Percentiles rank a stretch among this genome's conserved stretches.
phyloP scores from a whole-genome alignment of 92 coral and sea anemone genomes.

The Palythoa grandis region DNA sequence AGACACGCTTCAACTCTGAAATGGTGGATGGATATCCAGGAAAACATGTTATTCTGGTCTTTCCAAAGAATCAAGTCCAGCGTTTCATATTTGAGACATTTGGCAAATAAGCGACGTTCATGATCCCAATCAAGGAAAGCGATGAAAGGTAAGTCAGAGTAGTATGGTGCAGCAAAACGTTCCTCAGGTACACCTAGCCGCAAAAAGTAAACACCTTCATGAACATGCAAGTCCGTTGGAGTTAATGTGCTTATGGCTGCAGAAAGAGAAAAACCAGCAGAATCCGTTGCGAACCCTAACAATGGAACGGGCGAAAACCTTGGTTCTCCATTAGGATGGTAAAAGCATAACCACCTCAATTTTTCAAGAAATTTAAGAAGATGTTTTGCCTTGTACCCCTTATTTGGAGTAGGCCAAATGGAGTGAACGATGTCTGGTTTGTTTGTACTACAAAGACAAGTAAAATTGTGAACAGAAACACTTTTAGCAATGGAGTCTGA shows the following conservation, averaged over 20 bases:
- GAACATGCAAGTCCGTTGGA: slow-evolving; percentile 33
- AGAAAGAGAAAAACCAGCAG: slow-evolving; percentile 63
- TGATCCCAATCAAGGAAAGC: slow-evolving; percentile 47
- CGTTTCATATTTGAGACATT: slow-evolving; percentile 42
- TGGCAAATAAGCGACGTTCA: slow-evolving; percentile 50
- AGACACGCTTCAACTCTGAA: slow-evolving; percentile 34
- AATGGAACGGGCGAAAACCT: slow-evolving; percentile 50
- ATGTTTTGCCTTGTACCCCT: slow-evolving; percentile 51
- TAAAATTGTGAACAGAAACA: slow-evolving; percentile 55
- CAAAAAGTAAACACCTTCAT: slow-evolving; percentile 40
- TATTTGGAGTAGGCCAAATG: slow-evolving; percentile 52
- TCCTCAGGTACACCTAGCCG: slow-evolving; percentile 40
- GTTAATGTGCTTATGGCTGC: slow-evolving; percentile 60
- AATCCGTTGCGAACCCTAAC: slow-evolving; percentile 61
- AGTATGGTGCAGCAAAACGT: slow-evolving; percentile 46
- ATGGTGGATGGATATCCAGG: slow-evolving; percentile 36
- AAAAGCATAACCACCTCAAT: slow-evolving; percentile 43
- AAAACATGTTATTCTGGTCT: not conserved
- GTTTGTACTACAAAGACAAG: slow-evolving; percentile 28
- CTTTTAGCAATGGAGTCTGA: slow-evolving; percentile 37
- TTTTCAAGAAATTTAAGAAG: slow-evolving; percentile 53
- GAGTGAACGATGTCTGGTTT: slow-evolving; percentile 46
- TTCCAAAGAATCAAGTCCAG: slow-evolving; percentile 32
- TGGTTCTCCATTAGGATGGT: slow-evolving; percentile 2
- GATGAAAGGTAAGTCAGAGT: slow-evolving; percentile 40